Evolutionary conservation across 2,113 vertebrate genomes (phyloP), one percentile per base, ranked within the genome.

Genomic region (Sialia sialis): DNA sequence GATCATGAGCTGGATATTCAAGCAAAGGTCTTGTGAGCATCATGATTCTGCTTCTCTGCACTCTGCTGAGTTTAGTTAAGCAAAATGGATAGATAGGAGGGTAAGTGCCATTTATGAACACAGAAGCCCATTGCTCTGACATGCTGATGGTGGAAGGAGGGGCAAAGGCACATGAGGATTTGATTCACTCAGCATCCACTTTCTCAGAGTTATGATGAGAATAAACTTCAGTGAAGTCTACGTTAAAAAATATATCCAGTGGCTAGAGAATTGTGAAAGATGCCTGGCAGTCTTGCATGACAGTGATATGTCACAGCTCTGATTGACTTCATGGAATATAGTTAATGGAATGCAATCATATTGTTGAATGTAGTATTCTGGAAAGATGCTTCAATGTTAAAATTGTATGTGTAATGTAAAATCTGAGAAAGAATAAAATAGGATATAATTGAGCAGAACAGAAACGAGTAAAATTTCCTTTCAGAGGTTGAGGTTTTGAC

Each of bases 21-120:
- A 96, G 79, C 56, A 97, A 86, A 73, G 74, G 34, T 55, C 85
- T 92, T 95, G 89, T 90, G 87, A 97, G 96, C 94, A 96, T 94
- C 76, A 90, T 85, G 75, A 59, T 86, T 89, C 55, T 84, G 74
- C 44, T 87, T 56, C 70, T 69, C 58, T 90, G 18, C 70, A 55
- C 64, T 48, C 85, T 67, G 27, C 46, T 76, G 78, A 94, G 13
- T 39, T 39, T 15, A 75, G 62, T 84, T 89, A 84, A 91, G 81
- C 88, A 94, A 81, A 90, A 96, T 74, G n/a, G 12, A 36, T 62
- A 67, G 14, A 43, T 32, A 67, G 39, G 49, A 79, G 51, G 22
- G 25, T 34, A 91, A 97, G 91, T 84, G 51, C 51, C n/a, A 78
- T 91, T 89, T 78, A 44, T 55, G 93, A 90, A 59, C 51, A 48